A percentile compares a stretch with the other conserved stretches of the same genome.
Evolutionary conservation across 2,888 invertebrate genomes (phyloP).

Genomic region (Tanypteryx hageni): DNA sequence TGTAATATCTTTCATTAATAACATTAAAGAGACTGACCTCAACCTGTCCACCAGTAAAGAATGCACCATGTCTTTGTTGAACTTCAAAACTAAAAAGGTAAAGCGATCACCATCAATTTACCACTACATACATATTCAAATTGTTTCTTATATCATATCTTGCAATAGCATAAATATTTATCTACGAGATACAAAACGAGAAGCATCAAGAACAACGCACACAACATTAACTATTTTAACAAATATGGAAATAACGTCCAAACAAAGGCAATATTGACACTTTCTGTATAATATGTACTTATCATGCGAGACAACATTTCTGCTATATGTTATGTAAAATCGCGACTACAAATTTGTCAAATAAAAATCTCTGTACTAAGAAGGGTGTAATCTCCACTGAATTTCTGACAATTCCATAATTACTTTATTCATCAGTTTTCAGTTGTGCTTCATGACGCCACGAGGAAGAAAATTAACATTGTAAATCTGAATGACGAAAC

Average conservation of each 20-base stretch:
- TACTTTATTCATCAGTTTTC: too few species aligned
- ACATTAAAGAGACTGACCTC: constrained; percentile 74
- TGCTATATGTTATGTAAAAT: too few species aligned
- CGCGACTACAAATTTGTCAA: too few species aligned
- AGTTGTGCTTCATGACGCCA: too few species aligned
- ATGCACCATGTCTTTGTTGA: constrained; percentile 84
- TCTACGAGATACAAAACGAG: background rate
- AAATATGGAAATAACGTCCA: background rate
- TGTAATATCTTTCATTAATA: constrained; percentile 38
- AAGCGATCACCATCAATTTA: background rate
- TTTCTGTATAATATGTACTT: too few species aligned
- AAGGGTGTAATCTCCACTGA: too few species aligned
- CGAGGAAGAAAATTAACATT: too few species aligned
- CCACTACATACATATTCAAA: background rate
- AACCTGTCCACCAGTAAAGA: constrained; percentile 89
- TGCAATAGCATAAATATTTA: background rate
- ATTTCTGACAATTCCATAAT: too few species aligned
- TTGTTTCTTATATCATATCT: background rate
- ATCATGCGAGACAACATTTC: too few species aligned
- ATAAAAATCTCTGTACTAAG: too few species aligned
- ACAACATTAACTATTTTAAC: background rate
- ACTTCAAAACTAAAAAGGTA: constrained; percentile 82
- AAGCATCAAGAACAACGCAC: background rate
- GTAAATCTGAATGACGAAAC: too few species aligned
- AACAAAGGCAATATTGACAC: background rate